These are phyloP conservation scores for Loxodonta africana DNA, from an alignment of 2,113 vertebrate genomes.

Conservation along the genomic window DNA sequence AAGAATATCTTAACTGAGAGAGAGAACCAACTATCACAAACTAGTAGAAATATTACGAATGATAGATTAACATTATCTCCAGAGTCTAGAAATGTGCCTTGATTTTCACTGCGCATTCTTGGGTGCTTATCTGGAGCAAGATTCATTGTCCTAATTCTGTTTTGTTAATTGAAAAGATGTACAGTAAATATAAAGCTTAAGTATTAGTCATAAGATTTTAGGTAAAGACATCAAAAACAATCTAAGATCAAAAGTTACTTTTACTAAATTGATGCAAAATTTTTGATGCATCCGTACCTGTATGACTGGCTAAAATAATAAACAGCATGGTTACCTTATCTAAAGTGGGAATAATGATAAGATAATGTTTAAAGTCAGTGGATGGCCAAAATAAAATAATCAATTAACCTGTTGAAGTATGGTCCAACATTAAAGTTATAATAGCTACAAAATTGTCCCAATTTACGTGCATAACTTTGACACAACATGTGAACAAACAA, in stretches of 20 bases:
- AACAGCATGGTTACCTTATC: neutral
- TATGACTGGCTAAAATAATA: neutral
- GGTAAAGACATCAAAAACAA: neutral
- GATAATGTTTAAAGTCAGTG: neutral
- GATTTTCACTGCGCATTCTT: neutral
- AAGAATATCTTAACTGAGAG: conserved; percentile 24
- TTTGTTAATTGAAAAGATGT: neutral
- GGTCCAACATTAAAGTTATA: neutral
- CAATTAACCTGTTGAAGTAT: neutral
- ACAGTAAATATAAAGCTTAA: neutral
- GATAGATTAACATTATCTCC: neutral
- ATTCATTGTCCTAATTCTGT: neutral
- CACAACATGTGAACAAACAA: neutral
- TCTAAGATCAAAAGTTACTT: neutral
- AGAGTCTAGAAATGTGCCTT: neutral
- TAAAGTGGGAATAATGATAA: neutral
- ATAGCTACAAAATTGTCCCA: neutral
- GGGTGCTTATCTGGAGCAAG: neutral
- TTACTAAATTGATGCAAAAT: neutral
- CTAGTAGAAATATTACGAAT: neutral
- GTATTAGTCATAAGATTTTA: neutral
- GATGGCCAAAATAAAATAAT: neutral
- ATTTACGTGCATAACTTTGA: neutral
- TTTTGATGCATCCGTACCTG: neutral
- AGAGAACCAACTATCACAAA: neutral